phyloP scores from a whole-genome alignment of 2,113 vertebrate species.

The Pachypanchax playfairii region DNA sequence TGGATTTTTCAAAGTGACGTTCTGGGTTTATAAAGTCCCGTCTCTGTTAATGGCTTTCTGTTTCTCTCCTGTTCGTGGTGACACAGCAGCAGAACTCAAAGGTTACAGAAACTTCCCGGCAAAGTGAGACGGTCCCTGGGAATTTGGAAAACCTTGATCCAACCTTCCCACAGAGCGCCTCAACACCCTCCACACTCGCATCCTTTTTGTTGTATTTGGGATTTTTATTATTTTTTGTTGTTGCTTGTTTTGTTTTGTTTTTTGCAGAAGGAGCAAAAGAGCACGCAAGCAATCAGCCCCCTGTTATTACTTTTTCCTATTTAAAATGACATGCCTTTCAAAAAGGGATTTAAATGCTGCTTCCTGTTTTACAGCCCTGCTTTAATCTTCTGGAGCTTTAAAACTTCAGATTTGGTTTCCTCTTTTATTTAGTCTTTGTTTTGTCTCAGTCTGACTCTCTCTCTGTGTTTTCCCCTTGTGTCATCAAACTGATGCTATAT shows the following conservation, averaged over 20 bases:
- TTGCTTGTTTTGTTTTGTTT: conserved; percentile 45
- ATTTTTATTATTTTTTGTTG: conserved; percentile 35
- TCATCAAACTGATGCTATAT: conserved; percentile 50
- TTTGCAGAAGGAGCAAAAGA: conserved; percentile 33
- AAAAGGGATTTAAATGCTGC: conserved; percentile 39
- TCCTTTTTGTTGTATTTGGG: too few relatives aligned
- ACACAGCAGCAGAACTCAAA: conserved; percentile 40
- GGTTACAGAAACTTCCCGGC: conserved; percentile 37
- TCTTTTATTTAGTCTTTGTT: conserved; percentile 10
- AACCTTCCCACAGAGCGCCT: conserved; percentile 8
- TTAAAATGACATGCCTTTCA: conserved; percentile 63
- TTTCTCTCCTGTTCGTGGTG: conserved; percentile 19
- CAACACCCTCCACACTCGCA: background rate
- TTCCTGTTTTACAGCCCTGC: conserved; percentile 28
- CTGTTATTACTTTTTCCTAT: conserved; percentile 41
- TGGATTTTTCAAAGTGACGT: conserved; percentile 12
- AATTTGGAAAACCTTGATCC: conserved; percentile 37
- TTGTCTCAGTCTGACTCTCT: background rate
- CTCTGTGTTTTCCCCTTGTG: conserved; percentile 22
- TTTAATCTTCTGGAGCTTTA: conserved; percentile 26
- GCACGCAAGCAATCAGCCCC: conserved; percentile 21
- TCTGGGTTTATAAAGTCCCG: conserved; percentile 24
- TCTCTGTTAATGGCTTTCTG: conserved; percentile 44
- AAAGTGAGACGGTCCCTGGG: conserved; percentile 48
- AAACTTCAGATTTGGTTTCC: conserved; percentile 21